Evolutionary conservation across 2,113 vertebrate species (phyloP).

Genomic region (Podiceps cristatus): DNA sequence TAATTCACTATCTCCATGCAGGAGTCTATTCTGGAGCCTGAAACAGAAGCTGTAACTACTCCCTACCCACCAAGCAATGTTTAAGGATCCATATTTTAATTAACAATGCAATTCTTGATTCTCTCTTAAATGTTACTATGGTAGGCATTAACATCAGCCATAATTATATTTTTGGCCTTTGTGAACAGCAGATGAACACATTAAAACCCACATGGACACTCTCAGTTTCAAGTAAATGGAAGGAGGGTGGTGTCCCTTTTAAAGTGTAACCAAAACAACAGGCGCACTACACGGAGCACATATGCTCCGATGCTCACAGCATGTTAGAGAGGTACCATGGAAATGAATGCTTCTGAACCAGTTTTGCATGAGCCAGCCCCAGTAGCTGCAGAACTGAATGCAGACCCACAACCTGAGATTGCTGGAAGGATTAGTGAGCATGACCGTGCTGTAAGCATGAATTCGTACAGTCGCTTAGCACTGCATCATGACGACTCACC

Average conservation of each 20-base stretch:
- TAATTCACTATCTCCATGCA: background rate
- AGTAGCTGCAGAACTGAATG: background rate
- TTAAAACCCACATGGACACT: background rate
- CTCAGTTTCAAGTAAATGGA: background rate
- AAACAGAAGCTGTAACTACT: background rate
- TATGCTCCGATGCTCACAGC: fast-evolving
- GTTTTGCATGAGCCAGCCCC: background rate
- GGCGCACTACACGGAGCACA: fast-evolving
- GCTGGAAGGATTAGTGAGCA: background rate
- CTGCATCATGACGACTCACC: fast-evolving
- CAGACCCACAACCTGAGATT: background rate
- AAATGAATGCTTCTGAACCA: background rate
- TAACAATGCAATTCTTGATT: background rate
- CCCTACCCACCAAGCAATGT: background rate
- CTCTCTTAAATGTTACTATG: background rate
- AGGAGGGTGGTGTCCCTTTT: background rate
- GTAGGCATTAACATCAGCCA: background rate
- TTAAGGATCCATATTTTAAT: background rate
- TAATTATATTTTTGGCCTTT: background rate
- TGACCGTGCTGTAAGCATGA: fast-evolving
- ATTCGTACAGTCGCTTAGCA: background rate
- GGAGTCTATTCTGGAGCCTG: background rate
- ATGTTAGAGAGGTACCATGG: background rate
- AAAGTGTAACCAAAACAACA: background rate
- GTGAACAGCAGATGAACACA: background rate